phyloP scores from a whole-genome alignment of 2,888 invertebrate genomes.

The Spilosoma lubricipeda region DNA sequence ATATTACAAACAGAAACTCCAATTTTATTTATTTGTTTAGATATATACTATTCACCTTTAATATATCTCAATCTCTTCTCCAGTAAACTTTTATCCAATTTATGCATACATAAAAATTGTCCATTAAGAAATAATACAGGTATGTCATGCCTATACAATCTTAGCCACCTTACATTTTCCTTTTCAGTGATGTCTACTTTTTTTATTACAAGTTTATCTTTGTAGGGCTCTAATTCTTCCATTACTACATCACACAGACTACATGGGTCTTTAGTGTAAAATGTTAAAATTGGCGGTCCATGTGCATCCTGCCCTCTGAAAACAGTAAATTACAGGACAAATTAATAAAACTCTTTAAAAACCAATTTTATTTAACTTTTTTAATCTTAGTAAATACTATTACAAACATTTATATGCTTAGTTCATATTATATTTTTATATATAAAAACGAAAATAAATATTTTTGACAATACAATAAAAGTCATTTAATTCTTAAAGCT shows the following conservation, averaged over 20 bases:
- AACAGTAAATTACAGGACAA: conserved; percentile 49
- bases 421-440: conserved; percentile 37
- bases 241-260: conserved; percentile 93
- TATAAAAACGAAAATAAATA: conserved; percentile 46
- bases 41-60: conserved; percentile 57
- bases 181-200: conserved; percentile 92
- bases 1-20: too few species aligned
- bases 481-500: conserved; percentile 37
- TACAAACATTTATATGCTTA: conserved; percentile 47
- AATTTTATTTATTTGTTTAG: too few species aligned
- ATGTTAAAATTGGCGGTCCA: conserved; percentile 88
- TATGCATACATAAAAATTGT: conserved; percentile 92
- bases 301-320: conserved; percentile 77
- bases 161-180: conserved; percentile 90
- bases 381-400: conserved; percentile 44
- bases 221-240: conserved; percentile 87
- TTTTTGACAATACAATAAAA: conserved; percentile 53
- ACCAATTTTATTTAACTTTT: conserved; percentile 57
- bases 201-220: conserved; percentile 88
- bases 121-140: conserved; percentile 95
- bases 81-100: conserved; percentile 87
- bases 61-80: conserved; percentile 80
- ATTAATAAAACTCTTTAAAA: conserved; percentile 44
- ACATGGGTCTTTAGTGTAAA: conserved; percentile 94
- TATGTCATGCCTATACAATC: conserved; percentile 93